Evolutionary conservation across 2,113 vertebrate species (phyloP), one percentile per base, ranked within the genome.

Genomic region (Felis catus): DNA sequence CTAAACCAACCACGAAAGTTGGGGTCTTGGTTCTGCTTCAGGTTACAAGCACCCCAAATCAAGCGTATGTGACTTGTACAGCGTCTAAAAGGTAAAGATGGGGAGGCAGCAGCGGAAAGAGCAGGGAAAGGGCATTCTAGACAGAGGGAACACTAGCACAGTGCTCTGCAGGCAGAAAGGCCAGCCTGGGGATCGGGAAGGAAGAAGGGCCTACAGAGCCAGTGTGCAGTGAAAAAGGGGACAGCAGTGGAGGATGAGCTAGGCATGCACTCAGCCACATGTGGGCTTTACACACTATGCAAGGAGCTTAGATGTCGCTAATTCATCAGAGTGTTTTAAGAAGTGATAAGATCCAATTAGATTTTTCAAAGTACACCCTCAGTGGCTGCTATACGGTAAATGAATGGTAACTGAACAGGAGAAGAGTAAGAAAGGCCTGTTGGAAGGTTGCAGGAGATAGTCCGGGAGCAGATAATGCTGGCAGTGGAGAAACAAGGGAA

Each of bases 171-270:
- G 18, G 21, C 58, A 66, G 61, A 79, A 58, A 48, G 74, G n/a
- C 33, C 4, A 3, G 45, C 14, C 41, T 33, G 29, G 19, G 83
- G 45, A 58, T 4, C 4, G 18, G 51, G 66, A 25, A 27, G 68
- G 53, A 53, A 27, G 2, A 48, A n/a, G 29, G 48, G 48, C 19
- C 29, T 7, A 13, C 53, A 2, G 25, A 53, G 51, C 27, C 19
- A 21, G 27, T 4, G 5, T 1, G 11, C 7, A 19, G 19, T 7
- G 15, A 8, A 18, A 11, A 41, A 15, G 7, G 41, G 13, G 5
- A 58, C 27, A 39, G 25, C 39, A 25, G 16, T 1, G 1, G 1
- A 3, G 33, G 19, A 3, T 14, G 19, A 33, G 31, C 0, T 4
- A 19, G 16, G n/a, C 51, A 53, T 1, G 63, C 6, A 1, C 10